Evolutionary conservation across 2,113 vertebrate species (phyloP).

Genomic region (Oreocharis arfaki): DNA sequence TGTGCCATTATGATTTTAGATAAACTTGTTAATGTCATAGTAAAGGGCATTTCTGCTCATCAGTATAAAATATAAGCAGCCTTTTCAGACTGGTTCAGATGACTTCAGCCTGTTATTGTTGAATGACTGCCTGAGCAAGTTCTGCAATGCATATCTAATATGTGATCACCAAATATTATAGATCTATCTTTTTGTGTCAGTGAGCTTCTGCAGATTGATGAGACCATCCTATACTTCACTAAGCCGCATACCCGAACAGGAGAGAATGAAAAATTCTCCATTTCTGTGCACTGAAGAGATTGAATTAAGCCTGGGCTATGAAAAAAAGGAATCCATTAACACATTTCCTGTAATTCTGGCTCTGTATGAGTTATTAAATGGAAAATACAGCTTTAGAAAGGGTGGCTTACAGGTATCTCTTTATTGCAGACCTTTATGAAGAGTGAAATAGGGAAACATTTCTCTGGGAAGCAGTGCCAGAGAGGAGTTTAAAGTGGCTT

Average conservation of each 20-base stretch:
- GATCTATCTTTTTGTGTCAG: background rate
- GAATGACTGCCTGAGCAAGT: background rate
- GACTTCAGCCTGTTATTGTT: background rate
- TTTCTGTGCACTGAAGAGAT: background rate
- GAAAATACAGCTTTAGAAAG: background rate
- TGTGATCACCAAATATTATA: background rate
- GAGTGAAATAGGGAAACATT: background rate
- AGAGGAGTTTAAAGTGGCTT: background rate
- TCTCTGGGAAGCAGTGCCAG: background rate
- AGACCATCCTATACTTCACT: background rate
- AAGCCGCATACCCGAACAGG: background rate
- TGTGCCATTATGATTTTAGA: background rate
- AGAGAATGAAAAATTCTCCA: background rate
- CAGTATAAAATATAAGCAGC: background rate
- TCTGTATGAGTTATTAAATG: background rate
- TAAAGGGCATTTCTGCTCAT: background rate
- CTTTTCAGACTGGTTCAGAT: background rate
- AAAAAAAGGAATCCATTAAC: background rate
- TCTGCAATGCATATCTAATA: background rate
- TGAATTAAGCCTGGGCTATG: background rate
- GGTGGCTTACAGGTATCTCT: background rate
- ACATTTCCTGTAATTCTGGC: background rate
- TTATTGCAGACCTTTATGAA: background rate
- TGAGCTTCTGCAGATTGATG: background rate
- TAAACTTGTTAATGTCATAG: background rate